Evolutionary conservation across 2,888 invertebrate genomes (phyloP).

Genomic region (Lepidonotus clava): DNA sequence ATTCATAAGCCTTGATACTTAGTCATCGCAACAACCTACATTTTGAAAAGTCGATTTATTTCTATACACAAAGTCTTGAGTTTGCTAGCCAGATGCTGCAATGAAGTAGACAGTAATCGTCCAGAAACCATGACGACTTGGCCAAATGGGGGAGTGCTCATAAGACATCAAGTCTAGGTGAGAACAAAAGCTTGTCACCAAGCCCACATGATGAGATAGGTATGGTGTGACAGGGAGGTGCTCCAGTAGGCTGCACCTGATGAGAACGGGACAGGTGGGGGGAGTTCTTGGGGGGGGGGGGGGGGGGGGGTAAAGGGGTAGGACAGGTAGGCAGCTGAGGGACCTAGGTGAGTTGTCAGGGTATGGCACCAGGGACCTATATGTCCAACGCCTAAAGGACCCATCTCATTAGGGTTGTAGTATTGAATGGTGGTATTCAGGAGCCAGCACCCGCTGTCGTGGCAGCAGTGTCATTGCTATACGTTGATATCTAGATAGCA

Average conservation of each 20-base stretch:
- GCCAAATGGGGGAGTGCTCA: not conserved
- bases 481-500: constrained; percentile 16
- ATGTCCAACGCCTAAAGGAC: too few relatives aligned
- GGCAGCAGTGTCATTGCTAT: not conserved
- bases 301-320: not conserved
- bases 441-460: not conserved
- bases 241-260: not conserved
- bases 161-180: not conserved
- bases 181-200: not conserved
- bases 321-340: too few relatives aligned
- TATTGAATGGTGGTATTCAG: too few relatives aligned
- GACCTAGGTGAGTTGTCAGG: not conserved
- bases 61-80: too few relatives aligned
- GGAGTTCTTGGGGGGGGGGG: not conserved
- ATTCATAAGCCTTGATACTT: too few relatives aligned
- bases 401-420: too few relatives aligned
- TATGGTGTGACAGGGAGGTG: not conserved
- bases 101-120: not conserved
- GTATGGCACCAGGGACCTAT: not conserved
- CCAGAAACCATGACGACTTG: not conserved
- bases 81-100: too few relatives aligned
- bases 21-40: too few relatives aligned
- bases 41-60: too few relatives aligned
- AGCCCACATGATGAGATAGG: not conserved
- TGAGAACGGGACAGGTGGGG: not conserved